Evolutionary conservation across 1,140 invertebrate species (phyloP), one percentile per base, ranked within the genome.

Genomic region (Heliconius hermathena): DNA sequence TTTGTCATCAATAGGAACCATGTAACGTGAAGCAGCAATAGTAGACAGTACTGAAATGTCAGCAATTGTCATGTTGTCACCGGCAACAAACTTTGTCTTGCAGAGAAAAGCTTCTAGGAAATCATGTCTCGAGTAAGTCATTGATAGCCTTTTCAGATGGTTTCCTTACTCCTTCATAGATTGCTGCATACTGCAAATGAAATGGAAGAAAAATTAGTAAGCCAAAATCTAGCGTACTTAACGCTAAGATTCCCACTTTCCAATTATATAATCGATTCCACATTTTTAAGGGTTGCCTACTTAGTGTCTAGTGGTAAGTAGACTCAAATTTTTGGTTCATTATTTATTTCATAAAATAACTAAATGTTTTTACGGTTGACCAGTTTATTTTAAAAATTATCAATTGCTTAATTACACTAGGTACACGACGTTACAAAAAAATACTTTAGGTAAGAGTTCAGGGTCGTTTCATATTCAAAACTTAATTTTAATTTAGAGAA

Each of bases 61-160:
- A 11, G 88, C 88, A 26, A 91, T 82, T 66, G 84, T 89, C 66
- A 90, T 82, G 5, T 75, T 60, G 26, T 90, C 81, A 4, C 77
- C 81, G 2, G 86, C 88, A 20, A 94, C 95, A 82, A 95, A 97
- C n/a, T 95, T 93, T 29, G 95, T 90, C 2, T 91, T 95, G 70
- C 95, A 95, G 29, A 97, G 89, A 84, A 97, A 96, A 5, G 89
- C 95, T 77, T 97, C 95, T 2, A 97, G 85, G 80, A 96, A 96
- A 5, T 90, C 90, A 60, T 5, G 95, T 95, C n/a, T 96, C 91
- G 29, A 95, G 93, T 16, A 97, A 89, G 78, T 95, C 96, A 49
- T 96, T 95, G 71, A 95, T 84, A 71, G 96, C 96, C 29, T 95
- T 95, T 13, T 87, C n/a, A 93, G 94, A 87, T 95, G 96, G n/a